Percentiles rank a stretch among this genome's conserved stretches.
These are phyloP conservation scores for Brenthis daphne DNA, from an alignment of 2,888 invertebrate genomes.

Conservation along the genomic window DNA sequence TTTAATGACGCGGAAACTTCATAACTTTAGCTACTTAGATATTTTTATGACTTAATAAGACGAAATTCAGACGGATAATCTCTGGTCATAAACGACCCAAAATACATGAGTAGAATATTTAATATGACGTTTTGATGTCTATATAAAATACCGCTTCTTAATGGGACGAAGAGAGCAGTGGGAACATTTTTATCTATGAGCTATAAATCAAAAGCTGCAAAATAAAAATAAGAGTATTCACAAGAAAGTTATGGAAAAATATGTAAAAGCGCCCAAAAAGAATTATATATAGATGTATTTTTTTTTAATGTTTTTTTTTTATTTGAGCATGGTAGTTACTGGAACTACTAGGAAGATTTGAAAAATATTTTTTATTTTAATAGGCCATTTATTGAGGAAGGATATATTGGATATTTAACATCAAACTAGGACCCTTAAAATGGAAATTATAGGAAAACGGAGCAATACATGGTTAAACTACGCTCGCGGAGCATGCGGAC, in stretches of 20 bases:
- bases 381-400: too few species aligned
- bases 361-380: too few species aligned
- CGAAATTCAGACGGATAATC: conserved; percentile 67
- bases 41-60: conserved; percentile 70
- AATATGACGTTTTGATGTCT: conserved; percentile 58
- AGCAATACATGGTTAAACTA: too few species aligned
- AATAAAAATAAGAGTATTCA: conserved; percentile 22
- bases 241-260: conserved; percentile 35
- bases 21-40: conserved; percentile 42
- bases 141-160: conserved; percentile 44
- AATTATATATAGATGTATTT: too few species aligned
- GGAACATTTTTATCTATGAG: conserved; percentile 16
- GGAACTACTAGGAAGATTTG: too few species aligned
- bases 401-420: too few species aligned
- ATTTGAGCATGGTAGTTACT: too few species aligned
- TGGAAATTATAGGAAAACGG: too few species aligned
- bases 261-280: conserved; percentile 37
- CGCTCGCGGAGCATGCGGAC: too few species aligned
- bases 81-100: conserved; percentile 59
- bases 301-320: too few species aligned
- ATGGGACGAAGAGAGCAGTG: conserved; percentile 20
- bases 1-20: conserved; percentile 4
- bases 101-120: conserved; percentile 59
- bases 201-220: conserved; percentile 24
- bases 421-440: too few species aligned